A percentile compares a stretch with the other conserved stretches of the same genome.
Conservation (phyloP, 2,888 invertebrate genomes). For the Pseudococcus viburni region DNA sequence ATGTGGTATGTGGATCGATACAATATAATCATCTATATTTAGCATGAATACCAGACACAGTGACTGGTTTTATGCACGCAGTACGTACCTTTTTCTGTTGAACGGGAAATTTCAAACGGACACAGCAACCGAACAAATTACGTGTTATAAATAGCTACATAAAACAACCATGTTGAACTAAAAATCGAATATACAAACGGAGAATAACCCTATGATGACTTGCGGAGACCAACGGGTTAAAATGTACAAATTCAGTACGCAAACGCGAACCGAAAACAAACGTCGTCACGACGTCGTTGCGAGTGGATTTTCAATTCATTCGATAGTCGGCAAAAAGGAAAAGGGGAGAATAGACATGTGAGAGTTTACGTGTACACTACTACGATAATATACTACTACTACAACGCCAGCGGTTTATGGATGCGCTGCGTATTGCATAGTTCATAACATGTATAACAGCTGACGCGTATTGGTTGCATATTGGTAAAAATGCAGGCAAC, state of each 20-base stretch:
- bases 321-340: background rate
- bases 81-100: background rate
- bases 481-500: background rate
- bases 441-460: background rate
- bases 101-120: background rate
- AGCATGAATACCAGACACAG: background rate
- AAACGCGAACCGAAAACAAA: constrained; percentile 65
- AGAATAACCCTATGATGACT: constrained; percentile 19
- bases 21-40: constrained; percentile 13
- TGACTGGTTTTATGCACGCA: constrained; percentile 10
- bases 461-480: background rate
- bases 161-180: constrained; percentile 34
- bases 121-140: constrained; percentile 31
- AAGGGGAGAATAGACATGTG: background rate
- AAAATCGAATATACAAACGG: constrained; percentile 26
- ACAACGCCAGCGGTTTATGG: background rate
- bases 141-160: constrained; percentile 37
- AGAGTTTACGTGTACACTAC: background rate
- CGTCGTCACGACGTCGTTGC: constrained; percentile 54
- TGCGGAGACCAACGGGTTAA: constrained; percentile 65
- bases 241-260: constrained; percentile 58
- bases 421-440: background rate
- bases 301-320: constrained; percentile 24
- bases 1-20: constrained; percentile 25
- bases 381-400: background rate